Evolutionary conservation across 2,888 invertebrate genomes (phyloP).

Genomic region (Cataglyphis altisquamis): DNA sequence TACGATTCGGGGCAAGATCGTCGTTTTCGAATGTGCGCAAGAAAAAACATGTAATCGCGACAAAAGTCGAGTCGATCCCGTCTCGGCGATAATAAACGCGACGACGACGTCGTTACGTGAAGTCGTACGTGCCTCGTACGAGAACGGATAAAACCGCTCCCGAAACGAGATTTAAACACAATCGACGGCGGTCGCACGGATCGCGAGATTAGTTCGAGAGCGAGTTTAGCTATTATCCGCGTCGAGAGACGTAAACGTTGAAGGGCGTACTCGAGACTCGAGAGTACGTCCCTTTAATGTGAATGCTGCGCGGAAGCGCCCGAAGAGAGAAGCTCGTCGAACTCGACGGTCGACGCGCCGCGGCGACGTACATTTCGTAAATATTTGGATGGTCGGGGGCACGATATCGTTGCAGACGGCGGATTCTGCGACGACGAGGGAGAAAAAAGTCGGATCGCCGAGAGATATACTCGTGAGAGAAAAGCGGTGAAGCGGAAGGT

Average conservation of each 20-base stretch:
- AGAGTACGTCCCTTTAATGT: slow-evolving; percentile 41
- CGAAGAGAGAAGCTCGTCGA: slow-evolving; percentile 4
- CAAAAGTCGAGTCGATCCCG: neutral
- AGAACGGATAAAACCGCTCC: slow-evolving; percentile 20
- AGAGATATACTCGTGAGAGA: slow-evolving; percentile 26
- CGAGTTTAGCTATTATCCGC: slow-evolving; percentile 37
- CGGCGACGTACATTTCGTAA: slow-evolving; percentile 35
- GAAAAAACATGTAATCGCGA: slow-evolving; percentile 8
- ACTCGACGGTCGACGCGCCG: neutral
- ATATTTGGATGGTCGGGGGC: slow-evolving; percentile 26
- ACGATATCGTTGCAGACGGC: slow-evolving; percentile 7
- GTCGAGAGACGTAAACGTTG: slow-evolving; percentile 50
- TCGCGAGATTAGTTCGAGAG: slow-evolving; percentile 36
- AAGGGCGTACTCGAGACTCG: slow-evolving; percentile 47
- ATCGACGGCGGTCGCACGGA: slow-evolving; percentile 27
- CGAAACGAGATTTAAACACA: slow-evolving; percentile 36
- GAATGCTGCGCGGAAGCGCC: slow-evolving; percentile 23
- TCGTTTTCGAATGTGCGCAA: neutral
- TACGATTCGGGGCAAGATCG: neutral
- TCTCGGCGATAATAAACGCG: slow-evolving; percentile 1
- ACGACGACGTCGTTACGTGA: neutral
- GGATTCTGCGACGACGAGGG: neutral
- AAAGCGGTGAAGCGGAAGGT: slow-evolving; percentile 17
- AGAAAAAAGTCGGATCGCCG: slow-evolving; percentile 13
- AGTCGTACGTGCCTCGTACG: neutral